Evolutionary conservation across 37 sponge, comb jelly and placozoan genomes (phyloP).

Genomic region (Bolinopsis microptera): DNA sequence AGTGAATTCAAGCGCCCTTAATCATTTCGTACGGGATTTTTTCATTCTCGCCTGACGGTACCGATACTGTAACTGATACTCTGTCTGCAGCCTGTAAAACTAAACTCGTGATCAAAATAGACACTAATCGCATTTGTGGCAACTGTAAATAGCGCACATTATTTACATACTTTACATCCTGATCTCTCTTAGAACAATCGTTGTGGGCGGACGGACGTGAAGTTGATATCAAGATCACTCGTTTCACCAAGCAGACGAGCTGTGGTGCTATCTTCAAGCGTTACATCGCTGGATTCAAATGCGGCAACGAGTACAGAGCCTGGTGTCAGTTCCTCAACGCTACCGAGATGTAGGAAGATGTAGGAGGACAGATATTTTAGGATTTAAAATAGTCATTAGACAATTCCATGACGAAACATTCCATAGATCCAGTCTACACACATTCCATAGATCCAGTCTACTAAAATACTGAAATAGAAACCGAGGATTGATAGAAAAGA

Average conservation of each 20-base stretch:
- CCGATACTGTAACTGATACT: too few relatives aligned
- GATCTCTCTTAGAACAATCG: background rate
- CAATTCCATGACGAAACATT: too few relatives aligned
- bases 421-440: too few relatives aligned
- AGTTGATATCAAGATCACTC: background rate
- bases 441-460: too few relatives aligned
- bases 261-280: conserved; percentile 43
- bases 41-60: too few relatives aligned
- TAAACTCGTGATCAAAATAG: too few relatives aligned
- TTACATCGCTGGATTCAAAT: conserved; percentile 39
- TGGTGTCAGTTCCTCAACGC: conserved; percentile 17
- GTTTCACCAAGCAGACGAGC: background rate
- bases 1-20: too few relatives aligned
- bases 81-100: too few relatives aligned
- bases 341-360: background rate
- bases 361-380: background rate
- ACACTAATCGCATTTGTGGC: background rate
- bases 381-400: background rate
- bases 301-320: background rate
- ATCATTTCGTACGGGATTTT: too few relatives aligned
- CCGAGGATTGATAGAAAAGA: too few relatives aligned
- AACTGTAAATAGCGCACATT: background rate
- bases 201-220: conserved; percentile 11
- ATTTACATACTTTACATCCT: background rate
- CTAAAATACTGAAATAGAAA: too few relatives aligned